Evolutionary conservation across 2,113 vertebrate genomes (phyloP).

Genomic region (Zeus faber): DNA sequence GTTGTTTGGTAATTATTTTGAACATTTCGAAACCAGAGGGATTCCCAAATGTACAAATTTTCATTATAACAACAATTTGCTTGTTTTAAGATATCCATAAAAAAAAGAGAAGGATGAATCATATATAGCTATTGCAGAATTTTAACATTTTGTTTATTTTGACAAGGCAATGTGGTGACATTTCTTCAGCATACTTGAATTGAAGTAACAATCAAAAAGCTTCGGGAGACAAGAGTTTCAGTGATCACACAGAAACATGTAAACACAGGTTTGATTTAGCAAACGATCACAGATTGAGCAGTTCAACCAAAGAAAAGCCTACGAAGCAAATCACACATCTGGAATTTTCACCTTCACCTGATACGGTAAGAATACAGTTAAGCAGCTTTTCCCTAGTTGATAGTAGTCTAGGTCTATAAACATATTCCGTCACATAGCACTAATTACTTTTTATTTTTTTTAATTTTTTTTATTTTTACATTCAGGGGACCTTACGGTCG

Average conservation of each 20-base stretch:
- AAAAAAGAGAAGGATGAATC: constrained; percentile 17
- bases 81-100: background rate
- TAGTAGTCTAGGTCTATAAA: too few species aligned
- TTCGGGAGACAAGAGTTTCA: background rate
- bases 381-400: too few species aligned
- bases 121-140: constrained; percentile 14
- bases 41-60: background rate
- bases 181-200: constrained; percentile 40
- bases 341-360: too few species aligned
- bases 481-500: background rate
- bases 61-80: too few species aligned
- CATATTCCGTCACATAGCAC: constrained; percentile 6
- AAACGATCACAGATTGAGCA: too few species aligned
- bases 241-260: background rate
- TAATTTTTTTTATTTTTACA: too few species aligned
- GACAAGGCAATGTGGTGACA: constrained; percentile 28
- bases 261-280: background rate
- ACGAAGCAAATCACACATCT: too few species aligned
- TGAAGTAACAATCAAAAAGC: constrained; percentile 34
- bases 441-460: too few species aligned
- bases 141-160: constrained; percentile 47
- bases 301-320: too few species aligned
- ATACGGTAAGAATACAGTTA: too few species aligned
- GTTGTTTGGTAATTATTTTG: background rate
- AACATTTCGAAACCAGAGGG: background rate